A percentile compares a stretch with the other conserved stretches of the same genome.
phyloP scores from a whole-genome alignment of 2,888 invertebrate species.

The Eupithecia exiguata region DNA sequence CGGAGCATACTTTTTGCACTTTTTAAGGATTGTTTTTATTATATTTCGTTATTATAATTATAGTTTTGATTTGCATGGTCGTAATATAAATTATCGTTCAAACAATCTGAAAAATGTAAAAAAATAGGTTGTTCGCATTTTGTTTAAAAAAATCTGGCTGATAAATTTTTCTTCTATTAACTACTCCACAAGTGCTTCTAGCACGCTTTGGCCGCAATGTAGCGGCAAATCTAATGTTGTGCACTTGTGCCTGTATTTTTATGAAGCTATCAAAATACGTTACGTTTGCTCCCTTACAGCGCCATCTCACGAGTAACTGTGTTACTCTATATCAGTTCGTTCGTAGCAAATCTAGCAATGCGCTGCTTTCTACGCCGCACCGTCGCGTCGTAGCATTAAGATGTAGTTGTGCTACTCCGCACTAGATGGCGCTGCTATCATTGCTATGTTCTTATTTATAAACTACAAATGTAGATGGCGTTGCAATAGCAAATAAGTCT shows the following conservation, averaged over 20 bases:
- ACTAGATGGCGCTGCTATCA: conserved; percentile 29
- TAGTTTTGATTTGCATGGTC: neutral
- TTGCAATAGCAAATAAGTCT: neutral
- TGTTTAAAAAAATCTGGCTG: too few species aligned
- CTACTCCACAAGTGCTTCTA: too few species aligned
- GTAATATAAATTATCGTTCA: too few species aligned
- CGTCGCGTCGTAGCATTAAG: neutral
- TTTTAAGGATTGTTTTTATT: neutral
- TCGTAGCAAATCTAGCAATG: too few species aligned
- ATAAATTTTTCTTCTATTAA: too few species aligned
- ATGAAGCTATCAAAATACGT: neutral
- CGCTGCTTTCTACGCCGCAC: too few species aligned
- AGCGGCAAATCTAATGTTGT: too few species aligned
- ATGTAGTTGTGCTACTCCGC: conserved; percentile 25
- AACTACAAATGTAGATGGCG: neutral
- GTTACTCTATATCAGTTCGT: neutral
- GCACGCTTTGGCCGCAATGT: too few species aligned
- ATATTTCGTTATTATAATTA: neutral
- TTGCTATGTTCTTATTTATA: neutral
- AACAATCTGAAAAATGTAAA: too few species aligned
- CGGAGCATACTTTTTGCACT: conserved; percentile 57
- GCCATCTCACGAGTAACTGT: conserved; percentile 24
- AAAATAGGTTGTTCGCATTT: too few species aligned
- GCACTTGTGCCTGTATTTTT: too few species aligned
- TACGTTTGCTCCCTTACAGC: neutral